Base-by-base conservation (phyloP, 2,113 vertebrate species). In the Xyliphius kryptos region DNA sequence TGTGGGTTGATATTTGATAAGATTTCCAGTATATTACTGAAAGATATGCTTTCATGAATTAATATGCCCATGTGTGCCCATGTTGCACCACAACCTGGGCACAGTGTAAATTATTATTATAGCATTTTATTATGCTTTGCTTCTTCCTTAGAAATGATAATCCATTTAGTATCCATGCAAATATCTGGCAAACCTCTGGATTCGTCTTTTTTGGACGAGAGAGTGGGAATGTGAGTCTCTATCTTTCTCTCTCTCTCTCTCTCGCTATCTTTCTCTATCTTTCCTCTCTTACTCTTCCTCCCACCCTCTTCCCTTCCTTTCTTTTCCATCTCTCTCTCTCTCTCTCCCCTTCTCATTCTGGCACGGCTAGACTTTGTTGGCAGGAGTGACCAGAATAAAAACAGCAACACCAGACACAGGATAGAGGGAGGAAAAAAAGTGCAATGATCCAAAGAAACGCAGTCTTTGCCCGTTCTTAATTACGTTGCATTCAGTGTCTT, bases 371-470 rank as follows among this genome's bases (percentile, higher is more conserved):
- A 73, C 68, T 56, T 76, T 87, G 80, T 83, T 89, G 88, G 84
- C 88, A 86, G 81, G 80, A 82, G 77, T 81, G 81, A 84, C 85
- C 83, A 84, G 86, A 90, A 90, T 86, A 88, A 87, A 89, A 89
- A 87, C 86, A 87, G 85, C 80, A 85, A 80, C 85, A 89, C 80
- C 83, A 86, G 81, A 87, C 80, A 75, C 72, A 72, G 82, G 75
- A 75, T 76, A 75, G 74, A 79, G 70, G 81, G 76, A 74, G 76
- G 73, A 72, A 79, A 78, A 78, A 72, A 81, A 85, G 84, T 75
- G 77, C 87, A 80, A 84, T 84, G 84, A 83, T 82, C 86, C 77
- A 86, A 70, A 83, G 85, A 89, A 84, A 67, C 62, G 73, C 77
- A 67, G 80, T 76, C 74, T 78, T 77, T 84, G 78, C 83, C 87